Evolutionary conservation across 2,797 vertebrate species (phyloP).

Genomic region (Paedocypris micromegethes): DNA sequence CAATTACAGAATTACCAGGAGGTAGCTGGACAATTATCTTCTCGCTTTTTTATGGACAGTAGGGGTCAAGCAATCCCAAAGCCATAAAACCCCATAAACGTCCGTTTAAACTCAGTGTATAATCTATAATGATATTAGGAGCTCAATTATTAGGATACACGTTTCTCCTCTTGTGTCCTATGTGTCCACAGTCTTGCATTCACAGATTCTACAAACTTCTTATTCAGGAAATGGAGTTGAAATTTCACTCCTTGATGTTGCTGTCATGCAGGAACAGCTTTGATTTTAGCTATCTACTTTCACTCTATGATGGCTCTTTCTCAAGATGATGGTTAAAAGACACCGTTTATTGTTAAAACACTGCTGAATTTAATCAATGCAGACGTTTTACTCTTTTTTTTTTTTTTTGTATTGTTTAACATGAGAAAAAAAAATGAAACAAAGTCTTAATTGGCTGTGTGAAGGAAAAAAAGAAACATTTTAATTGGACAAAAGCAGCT

Average conservation of each 20-base stretch:
- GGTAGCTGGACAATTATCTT: conserved; percentile 22
- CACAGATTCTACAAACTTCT: too few relatives aligned
- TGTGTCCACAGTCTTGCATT: too few relatives aligned
- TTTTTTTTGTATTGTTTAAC: conserved; percentile 15
- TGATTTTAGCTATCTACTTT: too few relatives aligned
- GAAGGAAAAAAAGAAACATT: conserved; percentile 31
- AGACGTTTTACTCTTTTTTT: conserved; percentile 44
- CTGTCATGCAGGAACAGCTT: too few relatives aligned
- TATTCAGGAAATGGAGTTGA: too few relatives aligned
- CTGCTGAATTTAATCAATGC: conserved; percentile 41
- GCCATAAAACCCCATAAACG: conserved; percentile 69
- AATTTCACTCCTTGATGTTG: too few relatives aligned
- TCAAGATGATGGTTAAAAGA: conserved; percentile 58
- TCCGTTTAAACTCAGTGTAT: conserved; percentile 72
- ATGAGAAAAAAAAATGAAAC: conserved; percentile 35
- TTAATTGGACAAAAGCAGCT: conserved; percentile 25
- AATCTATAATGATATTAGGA: conserved; percentile 74
- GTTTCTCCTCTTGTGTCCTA: too few relatives aligned
- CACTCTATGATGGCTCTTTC: conserved; percentile 49
- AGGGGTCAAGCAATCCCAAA: conserved; percentile 73
- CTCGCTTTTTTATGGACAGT: conserved; percentile 49
- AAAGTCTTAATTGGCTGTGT: conserved; percentile 31
- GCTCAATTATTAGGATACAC: conserved; percentile 63
- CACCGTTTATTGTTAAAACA: conserved; percentile 62
- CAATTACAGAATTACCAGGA: too few relatives aligned